phyloP scores from a whole-genome alignment of 2,888 invertebrate genomes.

The Strigamia transsilvanica region DNA sequence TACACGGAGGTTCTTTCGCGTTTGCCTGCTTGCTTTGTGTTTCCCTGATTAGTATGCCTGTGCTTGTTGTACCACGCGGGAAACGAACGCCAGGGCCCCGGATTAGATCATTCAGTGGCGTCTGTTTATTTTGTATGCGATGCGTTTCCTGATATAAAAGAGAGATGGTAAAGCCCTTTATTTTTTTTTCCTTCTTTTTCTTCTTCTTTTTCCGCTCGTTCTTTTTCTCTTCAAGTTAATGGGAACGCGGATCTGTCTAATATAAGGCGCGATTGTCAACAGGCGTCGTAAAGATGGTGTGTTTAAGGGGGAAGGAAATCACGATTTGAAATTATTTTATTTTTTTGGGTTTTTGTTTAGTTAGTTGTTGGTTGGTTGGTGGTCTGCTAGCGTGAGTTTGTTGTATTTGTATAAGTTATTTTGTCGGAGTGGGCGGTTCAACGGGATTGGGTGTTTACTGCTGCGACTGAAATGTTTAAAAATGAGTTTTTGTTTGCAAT shows the following conservation, averaged over 20 bases:
- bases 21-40: slow-evolving; percentile 42
- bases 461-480: slow-evolving; percentile 14
- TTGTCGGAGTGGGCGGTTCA: not conserved
- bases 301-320: not conserved
- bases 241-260: slow-evolving; percentile 17
- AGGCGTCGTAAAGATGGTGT: not conserved
- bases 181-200: slow-evolving; percentile 7
- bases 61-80: slow-evolving; percentile 40
- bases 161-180: slow-evolving; percentile 42
- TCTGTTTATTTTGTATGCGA: slow-evolving; percentile 49
- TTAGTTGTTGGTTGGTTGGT: not conserved
- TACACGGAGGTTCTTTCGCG: slow-evolving; percentile 40
- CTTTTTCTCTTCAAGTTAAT: not conserved
- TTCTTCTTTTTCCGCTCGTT: not conserved
- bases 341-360: not conserved
- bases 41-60: slow-evolving; percentile 48
- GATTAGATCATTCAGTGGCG: slow-evolving; percentile 49
- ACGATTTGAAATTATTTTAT: not conserved
- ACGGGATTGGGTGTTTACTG: slow-evolving; percentile 17
- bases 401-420: slow-evolving; percentile 34
- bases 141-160: slow-evolving; percentile 49
- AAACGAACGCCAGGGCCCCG: slow-evolving; percentile 34
- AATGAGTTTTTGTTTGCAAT: not conserved
- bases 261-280: slow-evolving; percentile 7
- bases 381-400: not conserved